A percentile compares a stretch with the other conserved stretches of the same genome.
phyloP scores from a whole-genome alignment of 2,797 vertebrate species.

The Catharus ustulatus region DNA sequence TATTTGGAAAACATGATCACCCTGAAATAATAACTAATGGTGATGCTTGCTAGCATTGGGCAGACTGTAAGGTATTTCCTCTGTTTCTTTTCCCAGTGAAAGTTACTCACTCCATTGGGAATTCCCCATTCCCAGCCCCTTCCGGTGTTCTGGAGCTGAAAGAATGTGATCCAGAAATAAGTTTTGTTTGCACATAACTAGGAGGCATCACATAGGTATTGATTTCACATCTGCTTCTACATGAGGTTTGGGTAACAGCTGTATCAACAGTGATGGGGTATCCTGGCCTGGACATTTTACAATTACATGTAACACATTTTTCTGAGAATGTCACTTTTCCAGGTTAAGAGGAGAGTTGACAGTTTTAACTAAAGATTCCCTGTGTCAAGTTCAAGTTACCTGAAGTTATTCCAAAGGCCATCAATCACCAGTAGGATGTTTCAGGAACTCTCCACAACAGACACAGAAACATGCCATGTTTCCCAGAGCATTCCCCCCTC shows the following conservation, averaged over 20 bases:
- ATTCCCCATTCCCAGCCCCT: neutral
- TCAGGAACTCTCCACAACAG: neutral
- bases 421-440: neutral
- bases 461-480: fast-evolving
- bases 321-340: neutral
- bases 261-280: neutral
- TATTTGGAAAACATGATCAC: neutral
- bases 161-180: neutral
- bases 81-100: neutral
- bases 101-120: neutral
- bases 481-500: neutral
- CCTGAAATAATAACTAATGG: neutral
- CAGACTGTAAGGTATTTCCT: neutral
- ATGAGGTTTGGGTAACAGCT: neutral
- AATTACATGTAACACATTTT: neutral
- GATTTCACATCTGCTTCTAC: neutral
- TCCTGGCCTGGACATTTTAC: neutral
- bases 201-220: neutral
- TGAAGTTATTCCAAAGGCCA: neutral
- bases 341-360: neutral
- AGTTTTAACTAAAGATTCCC: neutral
- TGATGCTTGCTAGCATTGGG: neutral
- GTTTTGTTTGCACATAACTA: neutral
- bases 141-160: neutral
- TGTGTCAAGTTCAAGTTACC: neutral